A percentile compares a stretch with the other conserved stretches of the same genome.
phyloP scores from a whole-genome alignment of 2,797 vertebrate genomes.

The Sternotherus odoratus region DNA sequence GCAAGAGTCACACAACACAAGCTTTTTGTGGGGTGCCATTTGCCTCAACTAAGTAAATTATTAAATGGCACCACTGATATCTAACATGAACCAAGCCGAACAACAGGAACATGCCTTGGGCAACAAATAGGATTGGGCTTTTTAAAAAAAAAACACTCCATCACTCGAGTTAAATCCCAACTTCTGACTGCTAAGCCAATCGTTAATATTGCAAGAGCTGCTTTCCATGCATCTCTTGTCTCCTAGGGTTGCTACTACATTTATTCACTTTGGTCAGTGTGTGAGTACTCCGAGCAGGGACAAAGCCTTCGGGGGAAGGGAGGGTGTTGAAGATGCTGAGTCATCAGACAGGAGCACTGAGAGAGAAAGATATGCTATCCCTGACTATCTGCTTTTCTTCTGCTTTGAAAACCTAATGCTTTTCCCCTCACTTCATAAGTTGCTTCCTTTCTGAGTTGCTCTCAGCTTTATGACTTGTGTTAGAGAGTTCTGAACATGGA shows the following conservation, averaged over 20 bases:
- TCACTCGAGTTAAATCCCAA: not conserved
- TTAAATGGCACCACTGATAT: not conserved
- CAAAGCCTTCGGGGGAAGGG: not conserved
- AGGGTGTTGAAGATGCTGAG: not conserved
- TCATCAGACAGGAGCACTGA: not conserved
- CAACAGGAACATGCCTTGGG: constrained; percentile 20
- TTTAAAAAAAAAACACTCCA: not conserved
- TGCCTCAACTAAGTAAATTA: constrained; percentile 26
- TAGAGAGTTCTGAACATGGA: not conserved
- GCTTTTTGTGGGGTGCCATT: not conserved
- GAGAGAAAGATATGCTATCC: not conserved
- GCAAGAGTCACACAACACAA: not conserved
- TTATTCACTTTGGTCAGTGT: not conserved
- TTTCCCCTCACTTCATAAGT: not conserved
- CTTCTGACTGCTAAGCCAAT: not conserved
- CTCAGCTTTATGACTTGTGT: not conserved
- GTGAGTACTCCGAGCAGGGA: not conserved
- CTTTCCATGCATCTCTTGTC: not conserved
- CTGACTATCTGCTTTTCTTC: not conserved
- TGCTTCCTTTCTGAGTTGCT: not conserved
- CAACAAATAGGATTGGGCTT: not conserved
- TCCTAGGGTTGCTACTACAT: not conserved
- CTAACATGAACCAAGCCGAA: not conserved
- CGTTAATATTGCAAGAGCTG: not conserved
- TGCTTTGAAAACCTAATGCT: not conserved